Evolutionary conservation across 1,140 invertebrate genomes (phyloP).

Genomic region (Mesaphorura yosii): DNA sequence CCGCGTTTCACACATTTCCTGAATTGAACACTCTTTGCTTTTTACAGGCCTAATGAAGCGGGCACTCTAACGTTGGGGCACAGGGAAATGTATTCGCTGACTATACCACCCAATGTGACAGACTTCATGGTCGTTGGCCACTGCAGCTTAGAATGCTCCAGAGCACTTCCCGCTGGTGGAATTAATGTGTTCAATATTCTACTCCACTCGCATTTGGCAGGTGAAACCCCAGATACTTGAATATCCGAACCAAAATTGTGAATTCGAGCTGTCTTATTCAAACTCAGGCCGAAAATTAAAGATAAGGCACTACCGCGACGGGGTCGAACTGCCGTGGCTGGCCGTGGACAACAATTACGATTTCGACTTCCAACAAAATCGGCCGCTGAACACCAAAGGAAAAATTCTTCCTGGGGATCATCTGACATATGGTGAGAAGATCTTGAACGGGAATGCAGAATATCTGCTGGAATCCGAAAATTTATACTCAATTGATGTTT

Average conservation of each 20-base stretch:
- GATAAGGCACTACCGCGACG: constrained; percentile 49
- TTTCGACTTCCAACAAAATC: constrained; percentile 54
- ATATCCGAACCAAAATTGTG: not conserved
- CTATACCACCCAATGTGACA: constrained; percentile 2
- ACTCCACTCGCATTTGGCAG: constrained; percentile 6
- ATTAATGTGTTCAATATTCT: constrained; percentile 3
- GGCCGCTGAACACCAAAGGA: constrained; percentile 45
- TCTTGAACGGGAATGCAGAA: not conserved
- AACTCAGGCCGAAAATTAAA: constrained; percentile 48
- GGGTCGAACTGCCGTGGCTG: constrained; percentile 49
- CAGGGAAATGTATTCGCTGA: no score
- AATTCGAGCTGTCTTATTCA: not conserved
- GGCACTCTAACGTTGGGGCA: no score
- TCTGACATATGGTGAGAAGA: no score
- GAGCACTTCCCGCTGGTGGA: not conserved
- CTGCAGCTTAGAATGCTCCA: constrained; percentile 1
- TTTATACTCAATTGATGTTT: not conserved
- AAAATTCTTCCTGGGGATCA: constrained; percentile 15
- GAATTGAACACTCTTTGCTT: no score
- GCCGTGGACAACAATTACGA: constrained; percentile 54
- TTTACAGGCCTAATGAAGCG: no score
- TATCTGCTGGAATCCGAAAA: not conserved
- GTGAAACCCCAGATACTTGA: no score
- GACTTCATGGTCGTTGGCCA: constrained; percentile 1
- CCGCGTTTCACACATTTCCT: no score